A percentile compares a stretch with the other conserved stretches of the same genome.
Conservation (phyloP, 2,797 vertebrate genomes). For the Fundulus diaphanus region DNA sequence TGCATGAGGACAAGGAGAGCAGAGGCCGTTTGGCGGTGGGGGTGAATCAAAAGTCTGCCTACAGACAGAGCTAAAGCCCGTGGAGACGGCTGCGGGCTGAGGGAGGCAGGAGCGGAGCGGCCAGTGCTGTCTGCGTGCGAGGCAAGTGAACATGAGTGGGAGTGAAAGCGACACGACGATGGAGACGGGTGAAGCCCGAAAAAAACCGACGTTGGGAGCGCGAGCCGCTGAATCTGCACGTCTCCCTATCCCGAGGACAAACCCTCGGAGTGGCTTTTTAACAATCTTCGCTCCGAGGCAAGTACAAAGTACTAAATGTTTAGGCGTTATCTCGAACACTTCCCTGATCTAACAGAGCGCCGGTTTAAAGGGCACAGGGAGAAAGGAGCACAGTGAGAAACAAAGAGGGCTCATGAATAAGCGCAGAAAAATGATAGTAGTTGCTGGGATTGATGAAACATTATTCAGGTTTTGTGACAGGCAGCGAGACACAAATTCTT, state of each 20-base stretch:
- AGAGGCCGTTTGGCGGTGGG: constrained; percentile 61
- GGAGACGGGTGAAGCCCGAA: constrained; percentile 54
- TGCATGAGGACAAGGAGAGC: constrained; percentile 63
- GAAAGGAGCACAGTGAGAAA: constrained; percentile 61
- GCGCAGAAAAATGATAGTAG: constrained; percentile 77
- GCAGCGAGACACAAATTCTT: constrained; percentile 69
- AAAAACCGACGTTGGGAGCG: constrained; percentile 56
- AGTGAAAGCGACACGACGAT: constrained; percentile 43
- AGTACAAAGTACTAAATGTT: constrained; percentile 81
- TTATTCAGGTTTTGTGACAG: constrained; percentile 75
- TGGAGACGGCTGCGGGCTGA: constrained; percentile 44
- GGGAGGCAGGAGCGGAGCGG: constrained; percentile 35
- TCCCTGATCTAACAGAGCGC: constrained; percentile 65
- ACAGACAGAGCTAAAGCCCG: constrained; percentile 57
- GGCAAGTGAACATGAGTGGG: constrained; percentile 23
- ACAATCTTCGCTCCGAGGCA: constrained; percentile 79
- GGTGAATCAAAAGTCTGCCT: constrained; percentile 66
- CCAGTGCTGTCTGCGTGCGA: constrained; percentile 35
- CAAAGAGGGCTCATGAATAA: constrained; percentile 71
- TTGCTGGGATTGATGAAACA: constrained; percentile 74
- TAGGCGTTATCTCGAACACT: constrained; percentile 74
- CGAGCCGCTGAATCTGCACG: constrained; percentile 53
- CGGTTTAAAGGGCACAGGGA: constrained; percentile 73
- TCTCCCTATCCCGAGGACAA: constrained; percentile 69
- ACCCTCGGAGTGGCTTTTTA: constrained; percentile 71